Conservation (phyloP, 2,113 vertebrate genomes). For the Chaenogobius annularis region DNA sequence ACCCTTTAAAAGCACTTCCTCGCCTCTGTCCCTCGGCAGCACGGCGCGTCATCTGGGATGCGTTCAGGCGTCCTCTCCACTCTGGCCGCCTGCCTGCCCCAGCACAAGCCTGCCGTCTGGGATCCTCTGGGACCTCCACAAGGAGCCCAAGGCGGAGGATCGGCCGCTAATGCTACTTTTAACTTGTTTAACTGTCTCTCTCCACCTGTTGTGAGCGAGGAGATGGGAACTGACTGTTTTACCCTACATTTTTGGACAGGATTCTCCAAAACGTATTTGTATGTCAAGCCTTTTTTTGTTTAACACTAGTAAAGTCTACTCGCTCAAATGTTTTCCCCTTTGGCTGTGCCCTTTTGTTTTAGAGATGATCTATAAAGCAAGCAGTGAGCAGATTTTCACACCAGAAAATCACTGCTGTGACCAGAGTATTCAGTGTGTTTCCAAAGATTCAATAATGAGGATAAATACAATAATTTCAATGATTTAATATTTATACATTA, state of each 20-base stretch:
- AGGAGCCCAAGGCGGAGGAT: constrained; percentile 52
- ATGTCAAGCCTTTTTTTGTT: not conserved
- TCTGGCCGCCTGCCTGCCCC: constrained; percentile 58
- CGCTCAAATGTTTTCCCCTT: not conserved
- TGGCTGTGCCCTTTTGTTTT: not conserved
- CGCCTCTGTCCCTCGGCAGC: constrained; percentile 54
- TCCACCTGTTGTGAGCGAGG: constrained; percentile 69
- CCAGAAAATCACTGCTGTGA: not conserved
- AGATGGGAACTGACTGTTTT: constrained; percentile 33
- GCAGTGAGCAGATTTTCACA: not conserved
- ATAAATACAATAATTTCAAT: not conserved
- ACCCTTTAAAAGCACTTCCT: constrained; percentile 58
- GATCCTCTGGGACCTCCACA: constrained; percentile 60
- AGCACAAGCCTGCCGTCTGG: constrained; percentile 63
- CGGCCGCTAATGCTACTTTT: constrained; percentile 57
- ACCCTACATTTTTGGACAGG: constrained; percentile 6
- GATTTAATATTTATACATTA: too few species aligned
- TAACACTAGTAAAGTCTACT: not conserved
- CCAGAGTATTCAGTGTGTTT: not conserved
- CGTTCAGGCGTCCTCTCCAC: constrained; percentile 54
- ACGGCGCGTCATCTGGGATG: constrained; percentile 64
- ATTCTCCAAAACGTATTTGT: not conserved
- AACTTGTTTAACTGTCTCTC: constrained; percentile 61
- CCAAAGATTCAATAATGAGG: not conserved
- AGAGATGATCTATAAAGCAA: not conserved